These are phyloP conservation scores for Probaryconus sp. DNA, from an alignment of 1,140 invertebrate species.

Conservation along the genomic window DNA sequence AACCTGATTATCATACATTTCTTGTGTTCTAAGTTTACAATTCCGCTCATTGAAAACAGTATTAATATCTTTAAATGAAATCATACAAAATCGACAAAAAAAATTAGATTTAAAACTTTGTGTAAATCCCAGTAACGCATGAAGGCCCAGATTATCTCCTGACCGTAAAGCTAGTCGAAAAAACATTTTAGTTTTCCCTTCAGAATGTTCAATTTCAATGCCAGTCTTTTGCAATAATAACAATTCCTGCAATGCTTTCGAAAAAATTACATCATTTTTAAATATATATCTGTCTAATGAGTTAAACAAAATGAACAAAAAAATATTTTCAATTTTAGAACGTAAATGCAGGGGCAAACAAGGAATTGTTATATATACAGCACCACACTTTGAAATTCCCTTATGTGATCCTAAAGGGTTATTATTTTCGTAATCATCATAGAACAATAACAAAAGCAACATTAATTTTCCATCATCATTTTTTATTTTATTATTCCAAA, in stretches of 20 bases:
- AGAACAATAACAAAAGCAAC: not conserved
- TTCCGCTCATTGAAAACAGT: constrained; percentile 34
- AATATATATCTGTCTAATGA: not conserved
- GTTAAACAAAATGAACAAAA: constrained; percentile 4
- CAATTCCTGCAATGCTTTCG: not conserved
- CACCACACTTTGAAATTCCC: constrained; percentile 12
- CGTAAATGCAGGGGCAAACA: not conserved
- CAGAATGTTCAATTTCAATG: not conserved
- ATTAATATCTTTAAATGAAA: constrained; percentile 25
- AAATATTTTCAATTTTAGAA: not conserved
- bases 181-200: constrained; percentile 20
- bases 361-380: constrained; percentile 25
- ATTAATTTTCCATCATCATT: too few relatives aligned
- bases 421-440: not conserved
- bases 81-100: constrained; percentile 62
- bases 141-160: constrained; percentile 66
- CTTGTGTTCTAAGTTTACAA: constrained; percentile 49
- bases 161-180: constrained; percentile 54
- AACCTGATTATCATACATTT: too few relatives aligned
- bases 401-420: not conserved
- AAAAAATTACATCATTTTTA: constrained; percentile 4
- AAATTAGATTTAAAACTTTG: constrained; percentile 59
- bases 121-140: constrained; percentile 59
- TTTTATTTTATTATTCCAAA: too few relatives aligned
- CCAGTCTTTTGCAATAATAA: not conserved